Evolutionary conservation across 2,888 invertebrate genomes (phyloP).

Genomic region (Blastobasis adustella): DNA sequence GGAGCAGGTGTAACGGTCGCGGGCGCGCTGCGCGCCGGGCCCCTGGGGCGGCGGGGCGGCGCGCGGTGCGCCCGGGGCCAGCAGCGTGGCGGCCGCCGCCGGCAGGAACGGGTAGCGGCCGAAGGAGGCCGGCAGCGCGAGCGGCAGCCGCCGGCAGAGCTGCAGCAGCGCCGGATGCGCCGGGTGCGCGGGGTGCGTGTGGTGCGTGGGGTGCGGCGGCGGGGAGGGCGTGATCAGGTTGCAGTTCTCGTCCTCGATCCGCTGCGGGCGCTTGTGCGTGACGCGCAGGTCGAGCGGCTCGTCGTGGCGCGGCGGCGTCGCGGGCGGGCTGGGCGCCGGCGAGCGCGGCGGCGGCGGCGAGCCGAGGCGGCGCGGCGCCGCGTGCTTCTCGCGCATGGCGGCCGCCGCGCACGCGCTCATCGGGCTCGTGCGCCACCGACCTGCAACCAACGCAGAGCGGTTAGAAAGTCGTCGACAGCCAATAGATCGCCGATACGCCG

Average conservation of each 20-base stretch:
- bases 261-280: slow-evolving; percentile 84
- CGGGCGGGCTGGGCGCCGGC: slow-evolving; percentile 62
- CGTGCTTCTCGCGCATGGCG: slow-evolving; percentile 91
- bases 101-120: slow-evolving; percentile 68
- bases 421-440: slow-evolving; percentile 76
- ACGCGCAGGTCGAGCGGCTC: slow-evolving; percentile 92
- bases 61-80: slow-evolving; percentile 56
- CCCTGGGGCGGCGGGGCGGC: slow-evolving; percentile 57
- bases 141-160: slow-evolving; percentile 61
- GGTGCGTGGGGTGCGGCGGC: slow-evolving; percentile 66
- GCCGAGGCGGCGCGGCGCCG: slow-evolving; percentile 91
- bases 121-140: slow-evolving; percentile 64
- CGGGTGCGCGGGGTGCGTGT: slow-evolving; percentile 78
- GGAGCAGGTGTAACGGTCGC: slow-evolving; percentile 96
- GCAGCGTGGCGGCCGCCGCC: slow-evolving; percentile 61
- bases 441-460: slow-evolving; percentile 38
- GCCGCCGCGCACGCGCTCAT: slow-evolving; percentile 85
- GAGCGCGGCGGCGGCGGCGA: slow-evolving; percentile 56
- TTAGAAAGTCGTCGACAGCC: not conserved
- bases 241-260: slow-evolving; percentile 89
- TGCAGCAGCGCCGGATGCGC: slow-evolving; percentile 64
- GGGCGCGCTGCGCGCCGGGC: slow-evolving; percentile 77
- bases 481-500: not conserved
- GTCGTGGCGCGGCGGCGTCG: slow-evolving; percentile 61
- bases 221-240: slow-evolving; percentile 82